Conservation (phyloP, 2,113 vertebrate species). For the Gambusia holbrooki region DNA sequence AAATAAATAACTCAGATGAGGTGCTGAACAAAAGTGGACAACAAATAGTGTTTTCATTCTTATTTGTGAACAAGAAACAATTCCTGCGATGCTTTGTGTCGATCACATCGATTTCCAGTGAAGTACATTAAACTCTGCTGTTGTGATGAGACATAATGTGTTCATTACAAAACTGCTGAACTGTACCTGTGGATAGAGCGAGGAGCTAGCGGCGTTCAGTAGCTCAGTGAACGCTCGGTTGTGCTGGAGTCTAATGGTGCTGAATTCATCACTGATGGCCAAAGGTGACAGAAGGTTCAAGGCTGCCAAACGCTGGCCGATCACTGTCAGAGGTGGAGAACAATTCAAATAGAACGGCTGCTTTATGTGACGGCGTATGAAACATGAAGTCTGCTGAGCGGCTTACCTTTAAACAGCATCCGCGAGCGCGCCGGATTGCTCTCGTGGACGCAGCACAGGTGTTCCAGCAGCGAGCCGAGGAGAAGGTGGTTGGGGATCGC, state of each 20-base stretch:
- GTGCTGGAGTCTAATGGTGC: slow-evolving; percentile 92
- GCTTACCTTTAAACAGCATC: slow-evolving; percentile 88
- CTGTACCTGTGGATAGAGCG: slow-evolving; percentile 76
- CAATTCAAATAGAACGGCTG: not conserved
- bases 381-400: not conserved
- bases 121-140: not conserved
- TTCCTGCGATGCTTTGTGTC: no score
- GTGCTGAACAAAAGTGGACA: not conserved
- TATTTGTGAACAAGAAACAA: no score
- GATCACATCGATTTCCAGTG: no score
- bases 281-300: slow-evolving; percentile 92
- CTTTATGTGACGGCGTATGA: no score
- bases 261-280: slow-evolving; percentile 93
- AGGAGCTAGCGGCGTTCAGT: slow-evolving; percentile 80
- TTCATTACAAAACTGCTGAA: not conserved
- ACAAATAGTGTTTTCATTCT: no score
- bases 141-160: not conserved
- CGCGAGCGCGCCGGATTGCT: slow-evolving; percentile 85
- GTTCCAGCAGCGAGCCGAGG: slow-evolving; percentile 92
- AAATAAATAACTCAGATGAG: not conserved
- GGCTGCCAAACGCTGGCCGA: slow-evolving; percentile 89
- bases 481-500: slow-evolving; percentile 93
- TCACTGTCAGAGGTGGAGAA: slow-evolving; percentile 77
- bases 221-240: slow-evolving; percentile 91
- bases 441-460: slow-evolving; percentile 92